A percentile compares a stretch with the other conserved stretches of the same genome.
phyloP scores from a whole-genome alignment of 2,113 vertebrate species.

The Sclerurus mexicanus region DNA sequence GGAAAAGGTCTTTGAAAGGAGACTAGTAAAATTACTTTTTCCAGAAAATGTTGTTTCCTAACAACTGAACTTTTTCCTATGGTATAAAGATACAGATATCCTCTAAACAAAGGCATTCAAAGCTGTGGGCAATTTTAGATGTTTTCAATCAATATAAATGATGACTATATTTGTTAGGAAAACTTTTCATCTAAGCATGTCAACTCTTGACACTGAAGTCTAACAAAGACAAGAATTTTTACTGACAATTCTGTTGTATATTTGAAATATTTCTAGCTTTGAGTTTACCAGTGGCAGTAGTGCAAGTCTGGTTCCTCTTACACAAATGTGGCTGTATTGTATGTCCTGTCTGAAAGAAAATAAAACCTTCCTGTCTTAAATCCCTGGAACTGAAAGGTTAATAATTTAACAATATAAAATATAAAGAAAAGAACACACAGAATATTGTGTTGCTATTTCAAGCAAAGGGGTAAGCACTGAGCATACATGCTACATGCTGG shows the following conservation, averaged over 20 bases:
- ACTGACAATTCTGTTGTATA: not conserved
- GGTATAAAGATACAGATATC: not conserved
- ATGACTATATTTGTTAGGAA: not conserved
- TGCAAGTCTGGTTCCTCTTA: not conserved
- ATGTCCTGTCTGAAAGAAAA: not conserved
- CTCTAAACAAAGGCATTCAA: not conserved
- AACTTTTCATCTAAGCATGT: not conserved
- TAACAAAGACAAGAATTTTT: not conserved
- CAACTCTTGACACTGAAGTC: not conserved
- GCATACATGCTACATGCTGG: not conserved
- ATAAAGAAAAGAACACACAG: not conserved
- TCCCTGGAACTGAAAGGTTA: not conserved
- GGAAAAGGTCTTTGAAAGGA: not conserved
- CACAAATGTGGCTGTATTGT: not conserved
- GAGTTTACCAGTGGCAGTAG: not conserved
- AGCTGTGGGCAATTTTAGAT: not conserved
- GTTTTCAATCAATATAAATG: not conserved
- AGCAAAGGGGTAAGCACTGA: not conserved
- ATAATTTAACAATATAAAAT: not conserved
- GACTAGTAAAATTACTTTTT: not conserved
- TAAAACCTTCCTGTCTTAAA: not conserved
- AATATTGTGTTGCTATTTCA: not conserved
- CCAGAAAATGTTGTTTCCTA: not conserved
- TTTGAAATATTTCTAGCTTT: not conserved
- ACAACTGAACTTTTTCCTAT: not conserved